Evolutionary conservation across 2,113 vertebrate species (phyloP), one percentile per base, ranked within the genome.

Genomic region (Malurus melanocephalus): DNA sequence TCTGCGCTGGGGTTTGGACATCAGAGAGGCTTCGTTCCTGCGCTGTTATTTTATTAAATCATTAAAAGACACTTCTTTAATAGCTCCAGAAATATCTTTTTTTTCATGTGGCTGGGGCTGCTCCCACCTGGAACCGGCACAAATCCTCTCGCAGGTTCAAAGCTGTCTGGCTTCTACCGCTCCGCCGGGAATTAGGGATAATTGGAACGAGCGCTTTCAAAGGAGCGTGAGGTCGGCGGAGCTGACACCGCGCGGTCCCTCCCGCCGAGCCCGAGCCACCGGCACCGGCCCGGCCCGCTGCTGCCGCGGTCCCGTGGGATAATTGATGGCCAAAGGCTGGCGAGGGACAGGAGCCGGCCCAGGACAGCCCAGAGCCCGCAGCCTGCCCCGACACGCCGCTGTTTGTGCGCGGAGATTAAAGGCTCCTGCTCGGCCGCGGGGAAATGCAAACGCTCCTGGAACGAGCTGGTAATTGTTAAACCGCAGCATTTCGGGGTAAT

Each of bases 251-350:
- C 21, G 1, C 43, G 4, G 45, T 30, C 6, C 42, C 68, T 56
- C 59, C 80, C 15, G 56, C 46, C 11, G 1, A 16, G 56, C 35
- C 56, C 51, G 16, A 11, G 2, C 18, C 69, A 2, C 52, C 19
- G 1, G 27, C 72, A 11, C 38, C 5, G 1, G 49, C 62, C 6
- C 10, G 20, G 20, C 17, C 73, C 42, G 35, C 2, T 38, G n/a
- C 28, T 2, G 5, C 38, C 4, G 40, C 1, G 1, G 0, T 2
- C 13, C 35, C 3, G 2, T 1, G 6, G 43, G 26, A 30, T 1
- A 1, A 13, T 17, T 23, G 0, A 0, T 0, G 67, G 46, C 3
- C 2, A 1, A 10, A 57, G 3, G 2, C 68, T 0, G 7, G 6
- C 1, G 7, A 13, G 33, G 75, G 69, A 5, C 40, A 4, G 67